A percentile compares a stretch with the other conserved stretches of the same genome.
These are phyloP conservation scores for Diploptera punctata DNA, from an alignment of 2,888 invertebrate species.

Conservation along the genomic window DNA sequence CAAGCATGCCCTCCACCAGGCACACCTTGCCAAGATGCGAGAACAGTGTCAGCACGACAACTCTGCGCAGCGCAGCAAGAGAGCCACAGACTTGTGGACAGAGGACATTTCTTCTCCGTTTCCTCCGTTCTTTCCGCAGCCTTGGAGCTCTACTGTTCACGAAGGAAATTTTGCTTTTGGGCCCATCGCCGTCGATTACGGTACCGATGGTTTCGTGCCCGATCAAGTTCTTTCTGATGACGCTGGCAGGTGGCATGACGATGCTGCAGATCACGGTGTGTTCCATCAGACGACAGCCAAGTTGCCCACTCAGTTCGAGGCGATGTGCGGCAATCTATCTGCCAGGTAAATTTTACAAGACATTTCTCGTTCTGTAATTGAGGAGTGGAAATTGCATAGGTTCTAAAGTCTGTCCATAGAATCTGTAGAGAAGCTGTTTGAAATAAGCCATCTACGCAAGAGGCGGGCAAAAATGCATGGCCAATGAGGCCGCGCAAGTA, in stretches of 20 bases:
- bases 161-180: conserved; percentile 8
- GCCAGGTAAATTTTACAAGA: conserved; percentile 49
- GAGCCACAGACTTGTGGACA: background rate
- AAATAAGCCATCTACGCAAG: too few relatives aligned
- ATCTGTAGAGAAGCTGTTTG: too few relatives aligned
- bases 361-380: too few relatives aligned
- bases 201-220: background rate
- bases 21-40: conserved; percentile 41
- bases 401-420: too few relatives aligned
- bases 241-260: conserved; percentile 2
- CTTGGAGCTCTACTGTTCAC: background rate
- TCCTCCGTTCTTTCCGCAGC: background rate
- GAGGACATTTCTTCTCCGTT: background rate
- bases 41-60: conserved; percentile 36
- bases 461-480: too few relatives aligned
- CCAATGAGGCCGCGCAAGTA: too few relatives aligned
- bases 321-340: conserved; percentile 63
- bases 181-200: background rate
- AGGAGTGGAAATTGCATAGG: too few relatives aligned
- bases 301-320: conserved; percentile 56
- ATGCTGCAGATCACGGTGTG: conserved; percentile 38
- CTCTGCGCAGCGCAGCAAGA: conserved; percentile 17
- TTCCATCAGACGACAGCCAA: conserved; percentile 59
- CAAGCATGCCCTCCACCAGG: conserved; percentile 66
- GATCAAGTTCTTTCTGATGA: background rate